Percentiles rank a stretch among this genome's conserved stretches.
Conservation (phyloP, 2,113 vertebrate species). For the Gavialis gangeticus region DNA sequence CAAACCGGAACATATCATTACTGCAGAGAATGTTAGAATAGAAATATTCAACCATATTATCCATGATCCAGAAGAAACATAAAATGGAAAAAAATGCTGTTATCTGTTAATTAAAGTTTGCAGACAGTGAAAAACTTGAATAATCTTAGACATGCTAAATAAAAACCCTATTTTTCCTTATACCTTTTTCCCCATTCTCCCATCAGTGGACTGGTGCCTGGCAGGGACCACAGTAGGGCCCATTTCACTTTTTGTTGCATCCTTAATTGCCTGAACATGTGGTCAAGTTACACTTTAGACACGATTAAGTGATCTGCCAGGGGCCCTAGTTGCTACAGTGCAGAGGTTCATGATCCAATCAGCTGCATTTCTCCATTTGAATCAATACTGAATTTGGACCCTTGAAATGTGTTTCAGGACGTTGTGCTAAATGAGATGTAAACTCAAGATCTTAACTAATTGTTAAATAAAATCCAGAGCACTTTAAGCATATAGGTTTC, state of each 20-base stretch:
- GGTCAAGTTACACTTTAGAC: too few species aligned
- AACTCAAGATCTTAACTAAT: accelerated
- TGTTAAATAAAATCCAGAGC: background rate
- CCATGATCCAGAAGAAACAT: background rate
- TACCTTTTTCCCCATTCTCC: background rate
- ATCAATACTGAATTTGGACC: background rate
- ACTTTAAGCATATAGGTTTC: background rate
- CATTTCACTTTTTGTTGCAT: background rate
- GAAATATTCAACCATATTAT: background rate
- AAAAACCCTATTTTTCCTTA: background rate
- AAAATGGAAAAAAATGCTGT: background rate
- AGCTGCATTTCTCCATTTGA: background rate
- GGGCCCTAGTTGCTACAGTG: background rate
- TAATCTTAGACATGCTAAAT: background rate
- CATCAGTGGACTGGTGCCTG: background rate
- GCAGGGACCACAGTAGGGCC: background rate
- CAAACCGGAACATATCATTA: background rate
- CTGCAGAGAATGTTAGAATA: background rate
- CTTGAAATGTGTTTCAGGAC: background rate
- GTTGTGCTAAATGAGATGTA: background rate
- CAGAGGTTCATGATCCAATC: background rate
- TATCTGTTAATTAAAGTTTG: background rate
- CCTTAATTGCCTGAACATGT: too few species aligned
- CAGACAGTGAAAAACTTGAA: background rate
- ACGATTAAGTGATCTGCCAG: background rate